Evolutionary conservation across 2,888 invertebrate genomes (phyloP), one percentile per base, ranked within the genome.

Genomic region (Lasioglossum morio): DNA sequence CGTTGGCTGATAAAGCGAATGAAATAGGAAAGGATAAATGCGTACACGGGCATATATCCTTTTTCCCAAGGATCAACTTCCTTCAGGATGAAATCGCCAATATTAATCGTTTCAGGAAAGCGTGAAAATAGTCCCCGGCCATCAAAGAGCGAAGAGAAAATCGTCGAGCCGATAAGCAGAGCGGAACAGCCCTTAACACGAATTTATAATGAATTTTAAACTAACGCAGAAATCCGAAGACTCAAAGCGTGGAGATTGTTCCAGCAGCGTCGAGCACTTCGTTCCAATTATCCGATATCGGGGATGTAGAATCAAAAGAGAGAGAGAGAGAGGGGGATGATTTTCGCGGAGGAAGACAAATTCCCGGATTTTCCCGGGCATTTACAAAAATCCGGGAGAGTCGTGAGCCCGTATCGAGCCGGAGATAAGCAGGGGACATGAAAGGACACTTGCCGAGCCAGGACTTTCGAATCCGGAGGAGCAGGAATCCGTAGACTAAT

Each of bases 401-500:
- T 10, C 14, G 66, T 23, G 72, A 46, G 30, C 66, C 23, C 37
- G 30, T 30, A 60, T 70, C 57, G 34, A 57, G 3, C 30, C 46
- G 43, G 60, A 43, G 82, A 76, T 83, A 75, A 72, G 43, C n/a
- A 14, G 72, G 53, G 57, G 40, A 63, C 75, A 63, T 53, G 82
- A 81, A 83, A 81, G 75, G 53, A 40, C 82, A 53, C 70, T 82
- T 27, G 69, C n/a, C 27, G 69, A 30, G 10, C 72, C 7, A 16
- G 37, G 46, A 43, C 66, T 72, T 10, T 72, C 72, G 70, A 74
- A 74, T 74, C 48, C n/a, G 5, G 5, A 27, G 30, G 27, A 3
- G 8, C 23, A 4, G 46, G 63, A 78, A 66, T 60, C 72, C 53
- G 30, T 7, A 72, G 80, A 81, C 77, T 88, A 88, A 88, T 88